phyloP scores from a whole-genome alignment of 2,888 invertebrate species.

The Mactromeris polynyma region DNA sequence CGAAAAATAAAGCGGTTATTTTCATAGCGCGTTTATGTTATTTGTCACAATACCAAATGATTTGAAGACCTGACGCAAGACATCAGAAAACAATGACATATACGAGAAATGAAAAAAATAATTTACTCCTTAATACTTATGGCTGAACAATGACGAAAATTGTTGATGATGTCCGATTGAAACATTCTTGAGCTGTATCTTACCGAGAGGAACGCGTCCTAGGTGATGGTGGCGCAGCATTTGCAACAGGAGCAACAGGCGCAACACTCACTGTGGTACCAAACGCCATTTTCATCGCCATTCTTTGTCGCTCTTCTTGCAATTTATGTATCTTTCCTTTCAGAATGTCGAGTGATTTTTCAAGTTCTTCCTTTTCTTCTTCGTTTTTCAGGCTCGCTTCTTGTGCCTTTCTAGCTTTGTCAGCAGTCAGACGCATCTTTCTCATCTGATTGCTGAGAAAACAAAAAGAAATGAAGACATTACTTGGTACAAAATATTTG shows the following conservation, averaged over 20 bases:
- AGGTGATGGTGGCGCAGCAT: slow-evolving; percentile 39
- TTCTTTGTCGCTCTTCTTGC: slow-evolving; percentile 66
- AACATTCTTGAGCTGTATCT: background rate
- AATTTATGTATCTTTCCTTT: slow-evolving; percentile 65
- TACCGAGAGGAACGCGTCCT: slow-evolving; percentile 55
- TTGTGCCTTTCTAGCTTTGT: slow-evolving; percentile 91
- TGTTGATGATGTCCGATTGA: background rate
- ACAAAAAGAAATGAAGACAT: background rate
- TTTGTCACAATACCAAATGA: no score
- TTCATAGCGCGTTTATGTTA: no score
- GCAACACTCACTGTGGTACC: slow-evolving; percentile 21
- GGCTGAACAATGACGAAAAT: background rate
- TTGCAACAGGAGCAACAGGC: background rate
- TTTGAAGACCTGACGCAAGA: no score
- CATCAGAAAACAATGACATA: no score
- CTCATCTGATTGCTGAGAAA: slow-evolving; percentile 16
- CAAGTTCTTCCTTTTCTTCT: slow-evolving; percentile 41
- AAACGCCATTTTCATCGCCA: slow-evolving; percentile 66
- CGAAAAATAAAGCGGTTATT: no score
- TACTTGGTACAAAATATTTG: no score
- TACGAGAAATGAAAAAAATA: background rate
- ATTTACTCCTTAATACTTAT: background rate
- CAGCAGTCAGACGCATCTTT: slow-evolving; percentile 90
- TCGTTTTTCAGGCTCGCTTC: slow-evolving; percentile 70
- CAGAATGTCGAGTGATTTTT: slow-evolving; percentile 50